Conservation (phyloP, 2,113 vertebrate species). For the Telmatochromis sp. region DNA sequence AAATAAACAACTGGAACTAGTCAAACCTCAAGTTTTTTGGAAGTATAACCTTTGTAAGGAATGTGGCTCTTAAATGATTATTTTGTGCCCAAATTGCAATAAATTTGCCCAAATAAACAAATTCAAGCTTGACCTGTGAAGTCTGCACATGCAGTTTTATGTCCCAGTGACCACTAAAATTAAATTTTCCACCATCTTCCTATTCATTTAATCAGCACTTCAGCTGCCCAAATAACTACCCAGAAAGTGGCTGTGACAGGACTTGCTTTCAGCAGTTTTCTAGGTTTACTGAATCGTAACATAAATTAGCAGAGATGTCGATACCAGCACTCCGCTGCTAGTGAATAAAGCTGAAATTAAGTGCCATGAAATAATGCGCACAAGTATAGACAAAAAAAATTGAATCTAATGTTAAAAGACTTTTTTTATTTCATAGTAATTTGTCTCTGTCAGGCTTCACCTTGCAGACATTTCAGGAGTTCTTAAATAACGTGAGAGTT, state of each 20-base stretch:
- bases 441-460: neutral
- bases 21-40: neutral
- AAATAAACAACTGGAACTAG: neutral
- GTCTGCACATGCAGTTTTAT: neutral
- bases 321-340: neutral
- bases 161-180: neutral
- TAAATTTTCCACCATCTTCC: neutral
- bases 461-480: neutral
- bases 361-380: neutral
- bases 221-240: neutral
- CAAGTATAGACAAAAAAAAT: fast-evolving
- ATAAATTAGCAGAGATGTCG: neutral
- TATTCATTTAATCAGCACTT: neutral
- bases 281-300: neutral
- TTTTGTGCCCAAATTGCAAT: neutral
- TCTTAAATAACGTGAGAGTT: neutral
- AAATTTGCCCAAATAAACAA: neutral
- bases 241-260: neutral
- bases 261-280: neutral
- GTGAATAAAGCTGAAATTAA: neutral
- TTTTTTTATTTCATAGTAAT: neutral
- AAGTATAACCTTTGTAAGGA: neutral
- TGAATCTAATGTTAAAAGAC: neutral
- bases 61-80: neutral
- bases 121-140: neutral